phyloP scores from a whole-genome alignment of 2,888 invertebrate species.

The Hylaea fasciaria region DNA sequence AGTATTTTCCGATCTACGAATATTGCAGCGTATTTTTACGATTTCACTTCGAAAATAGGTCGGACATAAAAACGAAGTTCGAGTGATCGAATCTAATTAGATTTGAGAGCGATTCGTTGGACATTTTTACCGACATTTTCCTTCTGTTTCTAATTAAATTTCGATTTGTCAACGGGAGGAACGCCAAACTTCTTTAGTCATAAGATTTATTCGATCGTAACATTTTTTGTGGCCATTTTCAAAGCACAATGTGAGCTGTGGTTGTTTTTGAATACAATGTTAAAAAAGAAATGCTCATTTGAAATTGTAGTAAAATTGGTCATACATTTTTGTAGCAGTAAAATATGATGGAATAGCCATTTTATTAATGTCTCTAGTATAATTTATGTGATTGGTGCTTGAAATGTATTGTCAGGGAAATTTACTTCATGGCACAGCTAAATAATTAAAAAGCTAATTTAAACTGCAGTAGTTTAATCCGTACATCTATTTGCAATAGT shows the following conservation, averaged over 20 bases:
- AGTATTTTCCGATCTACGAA: not conserved
- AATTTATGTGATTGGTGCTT: no score
- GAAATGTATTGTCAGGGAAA: no score
- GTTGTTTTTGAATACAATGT: not conserved
- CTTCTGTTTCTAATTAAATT: constrained; percentile 71
- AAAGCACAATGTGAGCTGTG: constrained; percentile 26
- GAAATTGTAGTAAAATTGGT: no score
- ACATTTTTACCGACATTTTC: constrained; percentile 46
- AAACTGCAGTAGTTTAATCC: no score
- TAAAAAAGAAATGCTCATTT: not conserved
- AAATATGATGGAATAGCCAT: no score
- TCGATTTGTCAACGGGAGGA: constrained; percentile 47
- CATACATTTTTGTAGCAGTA: no score
- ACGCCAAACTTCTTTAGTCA: constrained; percentile 38
- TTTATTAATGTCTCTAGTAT: no score
- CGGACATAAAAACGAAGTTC: constrained; percentile 50
- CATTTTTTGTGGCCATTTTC: constrained; percentile 53
- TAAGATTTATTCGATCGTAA: constrained; percentile 46
- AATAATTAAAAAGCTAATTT: no score
- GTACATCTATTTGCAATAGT: no score
- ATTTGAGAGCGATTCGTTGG: constrained; percentile 48
- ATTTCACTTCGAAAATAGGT: constrained; percentile 41
- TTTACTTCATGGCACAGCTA: no score
- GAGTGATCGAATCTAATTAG: constrained; percentile 56
- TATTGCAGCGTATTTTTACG: constrained; percentile 30